These are phyloP conservation scores for Diorhabda elongata DNA, from an alignment of 1,140 invertebrate species.

Conservation along the genomic window DNA sequence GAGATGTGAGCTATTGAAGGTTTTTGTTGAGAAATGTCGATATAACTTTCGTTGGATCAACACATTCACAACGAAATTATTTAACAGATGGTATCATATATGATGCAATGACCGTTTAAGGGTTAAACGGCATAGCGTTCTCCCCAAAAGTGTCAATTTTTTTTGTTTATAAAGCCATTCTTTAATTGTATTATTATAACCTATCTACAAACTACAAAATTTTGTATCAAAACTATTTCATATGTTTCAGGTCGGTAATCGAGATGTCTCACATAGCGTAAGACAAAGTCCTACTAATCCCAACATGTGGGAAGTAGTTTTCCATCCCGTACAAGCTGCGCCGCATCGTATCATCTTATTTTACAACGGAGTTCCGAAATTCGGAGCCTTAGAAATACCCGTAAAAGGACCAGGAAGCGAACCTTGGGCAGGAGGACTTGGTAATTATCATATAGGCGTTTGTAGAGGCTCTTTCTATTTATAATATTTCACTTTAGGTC, in stretches of 20 bases:
- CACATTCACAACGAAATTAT: no score
- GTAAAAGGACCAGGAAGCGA: conserved; percentile 67
- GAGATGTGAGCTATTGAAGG: no score
- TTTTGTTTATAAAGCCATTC: no score
- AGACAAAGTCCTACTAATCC: conserved; percentile 63
- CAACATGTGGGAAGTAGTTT: conserved; percentile 75
- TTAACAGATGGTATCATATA: no score
- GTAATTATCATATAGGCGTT: conserved; percentile 15
- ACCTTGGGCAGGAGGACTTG: conserved; percentile 45
- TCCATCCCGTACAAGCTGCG: conserved; percentile 74
- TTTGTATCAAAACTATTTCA: no score
- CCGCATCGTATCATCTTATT: conserved; percentile 77
- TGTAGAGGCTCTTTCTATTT: conserved; percentile 32
- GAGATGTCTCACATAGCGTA: conserved; percentile 74
- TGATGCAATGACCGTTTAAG: no score
- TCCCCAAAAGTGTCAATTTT: no score
- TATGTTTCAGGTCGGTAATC: conserved; percentile 59
- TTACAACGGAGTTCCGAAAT: conserved; percentile 68
- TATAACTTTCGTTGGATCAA: no score
- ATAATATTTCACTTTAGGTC: conserved; percentile 47
- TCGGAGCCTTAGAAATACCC: conserved; percentile 44
- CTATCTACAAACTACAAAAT: no score
- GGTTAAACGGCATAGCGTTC: no score
- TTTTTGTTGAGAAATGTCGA: no score
- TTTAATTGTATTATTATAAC: no score